Evolutionary conservation across 2,797 vertebrate species (phyloP).

Genomic region (Gymnothorax reevesii): DNA sequence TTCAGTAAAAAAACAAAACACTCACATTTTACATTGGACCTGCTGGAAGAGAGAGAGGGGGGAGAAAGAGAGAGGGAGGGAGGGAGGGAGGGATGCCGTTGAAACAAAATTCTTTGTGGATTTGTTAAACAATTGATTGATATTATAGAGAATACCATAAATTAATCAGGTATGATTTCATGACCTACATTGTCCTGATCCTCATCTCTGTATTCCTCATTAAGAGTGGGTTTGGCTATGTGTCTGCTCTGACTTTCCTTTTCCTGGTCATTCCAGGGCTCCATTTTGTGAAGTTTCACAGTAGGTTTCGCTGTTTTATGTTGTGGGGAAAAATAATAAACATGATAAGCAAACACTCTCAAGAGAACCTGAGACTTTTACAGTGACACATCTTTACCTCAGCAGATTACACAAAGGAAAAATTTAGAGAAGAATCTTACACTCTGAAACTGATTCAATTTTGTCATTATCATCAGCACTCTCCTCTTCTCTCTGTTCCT

Average conservation of each 20-base stretch:
- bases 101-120: not conserved
- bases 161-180: slow-evolving; percentile 5
- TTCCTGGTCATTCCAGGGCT: slow-evolving; percentile 77
- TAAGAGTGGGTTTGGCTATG: slow-evolving; percentile 81
- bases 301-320: slow-evolving; percentile 77
- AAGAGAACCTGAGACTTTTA: not conserved
- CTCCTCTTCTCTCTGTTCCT: slow-evolving; percentile 83
- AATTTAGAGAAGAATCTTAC: slow-evolving; percentile 54
- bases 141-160: not conserved
- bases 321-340: not conserved
- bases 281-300: slow-evolving; percentile 79
- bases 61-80: slow-evolving; percentile 32
- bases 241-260: slow-evolving; percentile 80
- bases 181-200: slow-evolving; percentile 83
- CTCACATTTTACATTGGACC: slow-evolving; percentile 29
- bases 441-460: slow-evolving; percentile 80
- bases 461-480: slow-evolving; percentile 85
- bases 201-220: slow-evolving; percentile 86
- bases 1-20: not conserved
- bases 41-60: slow-evolving; percentile 25
- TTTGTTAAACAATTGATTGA: not conserved
- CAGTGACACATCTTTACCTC: not conserved
- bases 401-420: not conserved
- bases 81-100: slow-evolving; percentile 37
- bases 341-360: not conserved